phyloP scores from a whole-genome alignment of 2,888 invertebrate species.

The Epicampocera succincta region DNA sequence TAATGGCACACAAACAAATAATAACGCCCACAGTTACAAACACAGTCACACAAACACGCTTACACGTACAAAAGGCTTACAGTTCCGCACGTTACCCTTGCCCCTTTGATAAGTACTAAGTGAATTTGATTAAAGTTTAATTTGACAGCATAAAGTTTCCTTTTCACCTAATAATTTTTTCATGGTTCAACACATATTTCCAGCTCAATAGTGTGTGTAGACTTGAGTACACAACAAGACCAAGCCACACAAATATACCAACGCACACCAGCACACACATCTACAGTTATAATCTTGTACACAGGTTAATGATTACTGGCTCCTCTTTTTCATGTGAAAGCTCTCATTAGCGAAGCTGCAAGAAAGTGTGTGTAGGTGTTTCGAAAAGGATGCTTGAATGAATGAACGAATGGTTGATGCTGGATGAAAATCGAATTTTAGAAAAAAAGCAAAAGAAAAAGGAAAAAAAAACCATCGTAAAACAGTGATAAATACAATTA shows the following conservation, averaged over 20 bases:
- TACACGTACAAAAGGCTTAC: not conserved
- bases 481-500: slow-evolving; percentile 38
- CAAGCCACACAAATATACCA: not conserved
- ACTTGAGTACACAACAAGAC: slow-evolving; percentile 47
- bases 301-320: slow-evolving; percentile 26
- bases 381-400: slow-evolving; percentile 1
- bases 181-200: slow-evolving; percentile 65
- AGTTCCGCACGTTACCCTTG: not conserved
- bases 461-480: not conserved
- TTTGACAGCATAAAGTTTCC: slow-evolving; percentile 54
- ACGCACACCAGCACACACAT: not conserved
- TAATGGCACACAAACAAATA: too few relatives aligned
- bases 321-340: slow-evolving; percentile 15
- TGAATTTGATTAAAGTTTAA: slow-evolving; percentile 62
- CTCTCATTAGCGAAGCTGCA: slow-evolving; percentile 26
- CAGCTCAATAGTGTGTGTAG: slow-evolving; percentile 67
- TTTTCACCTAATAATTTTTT: slow-evolving; percentile 63
- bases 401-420: slow-evolving; percentile 18
- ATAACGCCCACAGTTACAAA: too few relatives aligned
- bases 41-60: too few relatives aligned
- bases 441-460: not conserved
- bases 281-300: not conserved
- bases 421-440: slow-evolving; percentile 3
- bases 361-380: slow-evolving; percentile 24
- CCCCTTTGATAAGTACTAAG: slow-evolving; percentile 62